phyloP scores from a whole-genome alignment of 2,113 vertebrate species.

The Willisornis vidua region DNA sequence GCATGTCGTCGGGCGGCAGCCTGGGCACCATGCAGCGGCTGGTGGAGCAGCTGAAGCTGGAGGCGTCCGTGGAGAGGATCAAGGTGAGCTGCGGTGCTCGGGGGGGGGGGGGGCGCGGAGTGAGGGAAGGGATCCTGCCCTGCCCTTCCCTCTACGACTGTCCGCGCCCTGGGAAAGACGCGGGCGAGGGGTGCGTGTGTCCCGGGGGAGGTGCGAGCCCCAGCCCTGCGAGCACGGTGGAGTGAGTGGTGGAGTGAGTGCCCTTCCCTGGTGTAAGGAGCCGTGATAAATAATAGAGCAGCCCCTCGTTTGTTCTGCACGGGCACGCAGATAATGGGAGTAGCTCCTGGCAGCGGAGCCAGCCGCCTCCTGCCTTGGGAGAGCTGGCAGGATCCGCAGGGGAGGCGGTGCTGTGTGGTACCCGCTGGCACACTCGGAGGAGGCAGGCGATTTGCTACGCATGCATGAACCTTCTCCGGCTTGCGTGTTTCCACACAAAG shows the following conservation, averaged over 20 bases:
- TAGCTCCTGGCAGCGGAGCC: neutral
- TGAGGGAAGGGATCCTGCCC: neutral
- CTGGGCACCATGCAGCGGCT: slow-evolving; percentile 83
- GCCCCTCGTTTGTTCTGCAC: neutral
- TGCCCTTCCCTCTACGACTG: fast-evolving
- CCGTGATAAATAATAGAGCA: neutral
- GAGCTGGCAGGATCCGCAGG: neutral
- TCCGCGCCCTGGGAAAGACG: neutral
- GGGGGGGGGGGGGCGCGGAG: too few species aligned
- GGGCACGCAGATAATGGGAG: neutral
- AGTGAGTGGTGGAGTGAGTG: neutral
- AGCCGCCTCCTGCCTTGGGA: too few species aligned
- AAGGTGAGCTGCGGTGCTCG: slow-evolving; percentile 74
- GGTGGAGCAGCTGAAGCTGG: slow-evolving; percentile 90
- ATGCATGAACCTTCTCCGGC: neutral
- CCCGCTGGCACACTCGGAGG: neutral
- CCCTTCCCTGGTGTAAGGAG: neutral
- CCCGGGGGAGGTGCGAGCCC: neutral
- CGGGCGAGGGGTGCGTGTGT: neutral
- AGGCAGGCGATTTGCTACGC: neutral
- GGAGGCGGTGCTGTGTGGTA: neutral
- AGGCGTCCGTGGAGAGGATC: slow-evolving; percentile 90
- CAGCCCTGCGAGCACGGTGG: neutral
- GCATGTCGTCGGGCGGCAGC: slow-evolving; percentile 87
- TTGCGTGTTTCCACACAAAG: neutral